phyloP scores from a whole-genome alignment of 2,888 invertebrate species.

The Hypselothyrea guttata region DNA sequence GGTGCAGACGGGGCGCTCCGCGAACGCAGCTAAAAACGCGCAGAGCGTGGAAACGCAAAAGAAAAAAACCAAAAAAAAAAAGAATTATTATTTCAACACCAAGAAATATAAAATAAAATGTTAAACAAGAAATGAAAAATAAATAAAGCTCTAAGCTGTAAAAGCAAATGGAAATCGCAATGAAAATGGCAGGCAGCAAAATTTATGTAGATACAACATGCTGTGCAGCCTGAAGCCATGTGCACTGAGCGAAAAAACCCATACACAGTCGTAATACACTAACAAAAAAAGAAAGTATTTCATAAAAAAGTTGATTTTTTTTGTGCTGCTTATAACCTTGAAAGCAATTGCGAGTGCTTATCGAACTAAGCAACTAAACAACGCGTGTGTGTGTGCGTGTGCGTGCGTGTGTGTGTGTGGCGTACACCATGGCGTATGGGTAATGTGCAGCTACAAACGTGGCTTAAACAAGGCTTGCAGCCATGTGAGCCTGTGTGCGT shows the following conservation, averaged over 20 bases:
- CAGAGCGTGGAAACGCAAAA: slow-evolving; percentile 52
- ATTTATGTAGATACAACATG: slow-evolving; percentile 37
- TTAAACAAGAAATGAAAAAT: background rate
- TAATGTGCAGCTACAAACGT: slow-evolving; percentile 48
- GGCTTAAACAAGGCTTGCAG: slow-evolving; percentile 38
- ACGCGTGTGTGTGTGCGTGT: slow-evolving; percentile 32
- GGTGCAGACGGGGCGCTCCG: slow-evolving; percentile 77
- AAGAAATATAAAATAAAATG: slow-evolving; percentile 13
- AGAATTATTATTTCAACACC: background rate
- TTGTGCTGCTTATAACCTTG: slow-evolving; percentile 67
- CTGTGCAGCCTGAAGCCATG: slow-evolving; percentile 47
- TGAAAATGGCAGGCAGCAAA: background rate
- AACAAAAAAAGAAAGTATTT: slow-evolving; percentile 34
- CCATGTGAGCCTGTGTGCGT: slow-evolving; percentile 1
- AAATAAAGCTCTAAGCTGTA: slow-evolving; percentile 5
- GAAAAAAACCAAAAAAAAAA: slow-evolving; percentile 24
- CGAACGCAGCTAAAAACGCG: slow-evolving; percentile 43
- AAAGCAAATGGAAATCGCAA: slow-evolving; percentile 2
- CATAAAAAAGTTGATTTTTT: no score
- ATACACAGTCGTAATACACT: slow-evolving; percentile 15
- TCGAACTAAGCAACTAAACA: slow-evolving; percentile 5
- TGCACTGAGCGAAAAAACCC: slow-evolving; percentile 19
- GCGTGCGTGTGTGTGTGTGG: slow-evolving; percentile 52
- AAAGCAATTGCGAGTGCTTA: slow-evolving; percentile 27
- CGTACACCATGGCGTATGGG: slow-evolving; percentile 66